Conservation (phyloP, 2,113 vertebrate genomes). For the Nerophis ophidion region DNA sequence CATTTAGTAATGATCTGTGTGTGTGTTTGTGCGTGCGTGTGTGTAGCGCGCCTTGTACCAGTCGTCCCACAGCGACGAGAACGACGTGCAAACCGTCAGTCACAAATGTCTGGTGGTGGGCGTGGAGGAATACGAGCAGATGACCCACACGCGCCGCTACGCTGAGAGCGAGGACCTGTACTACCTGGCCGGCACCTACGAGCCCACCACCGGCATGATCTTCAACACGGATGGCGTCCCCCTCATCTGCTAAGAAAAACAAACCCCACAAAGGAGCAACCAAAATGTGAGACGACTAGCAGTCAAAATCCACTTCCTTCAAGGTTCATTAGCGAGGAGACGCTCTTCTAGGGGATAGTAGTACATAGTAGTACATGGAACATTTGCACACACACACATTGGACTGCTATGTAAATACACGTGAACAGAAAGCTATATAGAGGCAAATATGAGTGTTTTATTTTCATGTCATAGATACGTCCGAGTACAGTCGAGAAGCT, state of each 20-base stretch:
- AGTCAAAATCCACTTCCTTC: not conserved
- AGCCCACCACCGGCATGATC: constrained; percentile 98
- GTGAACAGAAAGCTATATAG: constrained; percentile 38
- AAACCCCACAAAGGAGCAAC: not conserved
- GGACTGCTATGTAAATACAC: constrained; percentile 2
- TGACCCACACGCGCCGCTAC: constrained; percentile 94
- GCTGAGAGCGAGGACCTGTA: constrained; percentile 98
- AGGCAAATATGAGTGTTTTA: constrained; percentile 67
- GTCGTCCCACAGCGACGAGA: constrained; percentile 97
- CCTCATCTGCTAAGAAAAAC: constrained; percentile 82
- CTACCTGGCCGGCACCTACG: constrained; percentile 97
- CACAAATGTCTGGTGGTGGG: constrained; percentile 98
- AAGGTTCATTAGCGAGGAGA: not conserved
- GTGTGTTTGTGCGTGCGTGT: not conserved
- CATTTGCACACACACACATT: constrained; percentile 7
- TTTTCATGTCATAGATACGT: constrained; percentile 74
- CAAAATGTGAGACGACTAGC: not conserved
- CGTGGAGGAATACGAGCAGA: constrained; percentile 95
- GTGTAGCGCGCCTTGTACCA: constrained; percentile 91
- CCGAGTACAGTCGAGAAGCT: constrained; percentile 72
- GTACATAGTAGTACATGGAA: constrained; percentile 52
- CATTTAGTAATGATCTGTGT: not conserved
- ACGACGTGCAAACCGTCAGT: constrained; percentile 97
- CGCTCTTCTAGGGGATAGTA: constrained; percentile 34
- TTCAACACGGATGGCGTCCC: constrained; percentile 96